Percentiles rank a stretch among this genome's conserved stretches.
Conservation (phyloP, 1,140 invertebrate genomes). For the Mercenaria mercenaria region DNA sequence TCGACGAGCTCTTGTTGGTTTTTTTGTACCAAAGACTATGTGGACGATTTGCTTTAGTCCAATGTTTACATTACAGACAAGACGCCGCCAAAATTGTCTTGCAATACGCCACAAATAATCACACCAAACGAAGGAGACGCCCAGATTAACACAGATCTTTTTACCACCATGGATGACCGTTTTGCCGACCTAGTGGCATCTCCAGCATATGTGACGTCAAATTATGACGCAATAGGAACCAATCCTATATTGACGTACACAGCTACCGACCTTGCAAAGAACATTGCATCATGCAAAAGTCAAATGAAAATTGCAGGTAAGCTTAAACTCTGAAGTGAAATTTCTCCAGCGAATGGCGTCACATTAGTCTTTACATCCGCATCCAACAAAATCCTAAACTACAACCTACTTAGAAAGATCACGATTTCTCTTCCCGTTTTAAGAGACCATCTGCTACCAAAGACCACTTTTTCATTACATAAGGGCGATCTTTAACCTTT, state of each 20-base stretch:
- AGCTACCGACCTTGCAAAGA: not conserved
- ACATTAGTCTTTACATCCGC: too few species aligned
- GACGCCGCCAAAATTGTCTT: constrained; percentile 8
- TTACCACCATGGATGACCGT: not conserved
- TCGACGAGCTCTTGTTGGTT: too few species aligned
- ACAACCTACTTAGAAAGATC: too few species aligned
- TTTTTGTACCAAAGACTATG: too few species aligned
- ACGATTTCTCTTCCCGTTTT: not conserved
- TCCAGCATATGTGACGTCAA: constrained; percentile 5
- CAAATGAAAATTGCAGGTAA: constrained; percentile 58
- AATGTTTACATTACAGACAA: too few species aligned
- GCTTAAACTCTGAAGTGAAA: too few species aligned
- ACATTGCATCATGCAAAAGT: constrained; percentile 33
- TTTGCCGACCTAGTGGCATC: not conserved
- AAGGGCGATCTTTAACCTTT: too few species aligned
- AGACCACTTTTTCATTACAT: too few species aligned
- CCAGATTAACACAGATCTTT: not conserved
- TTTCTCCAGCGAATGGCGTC: too few species aligned
- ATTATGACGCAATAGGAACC: constrained; percentile 33
- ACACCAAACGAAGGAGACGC: not conserved
- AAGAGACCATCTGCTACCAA: too few species aligned
- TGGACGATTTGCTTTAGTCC: too few species aligned
- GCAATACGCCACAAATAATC: not conserved
- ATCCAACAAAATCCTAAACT: too few species aligned
- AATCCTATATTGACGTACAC: constrained; percentile 40